Evolutionary conservation across 2,888 invertebrate genomes (phyloP), one percentile per base, ranked within the genome.

Genomic region (Hedychridium roseum): DNA sequence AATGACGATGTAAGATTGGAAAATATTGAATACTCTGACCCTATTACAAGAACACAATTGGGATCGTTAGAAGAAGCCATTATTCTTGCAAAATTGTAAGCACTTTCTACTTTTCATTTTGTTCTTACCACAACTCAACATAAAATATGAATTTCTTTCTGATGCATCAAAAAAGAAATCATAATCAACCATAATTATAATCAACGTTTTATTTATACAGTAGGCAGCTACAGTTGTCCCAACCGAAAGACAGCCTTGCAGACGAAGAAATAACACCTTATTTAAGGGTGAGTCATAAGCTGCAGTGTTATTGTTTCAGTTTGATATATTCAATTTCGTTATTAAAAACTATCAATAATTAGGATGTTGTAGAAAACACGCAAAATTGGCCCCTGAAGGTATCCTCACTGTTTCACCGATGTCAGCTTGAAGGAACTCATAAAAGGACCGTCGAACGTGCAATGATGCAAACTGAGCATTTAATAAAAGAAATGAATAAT

Each of bases 1-100:
- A 86, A 93, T 54, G 97, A 97, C 80, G 97, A 97, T 64, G 87
- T 93, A 1, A 84, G 95, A 42, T 81, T 97, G 28, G 89, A 95
- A 65, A 85, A 86, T 58, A 87, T 95, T 36, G 81, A 87, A 52
- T 94, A 91, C 72, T 78, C 83, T 2, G 87, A 89, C 57, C 79
- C 80, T 50, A 81, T 82, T 40, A 84, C 86, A 50, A 80, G 78
- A 18, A 66, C 73, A 3, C 68, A 79, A 3, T 75, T 94, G 47
- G 87, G 89, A 1, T 86, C 88, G 57, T 77, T 89, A 26, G 87
- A 92, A 62, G 91, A 96, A 76, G 87, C 89, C n/a, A 79, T 93
- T 7, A 83, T 97, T 38, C 77, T 97, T 41, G 83, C 89, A 16
- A 85, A 88, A 68, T 88, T 91, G 88, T 90, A 82, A 84, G 57